phyloP scores from a whole-genome alignment of 2,113 vertebrate genomes.

The Sylvilagus bachmani region DNA sequence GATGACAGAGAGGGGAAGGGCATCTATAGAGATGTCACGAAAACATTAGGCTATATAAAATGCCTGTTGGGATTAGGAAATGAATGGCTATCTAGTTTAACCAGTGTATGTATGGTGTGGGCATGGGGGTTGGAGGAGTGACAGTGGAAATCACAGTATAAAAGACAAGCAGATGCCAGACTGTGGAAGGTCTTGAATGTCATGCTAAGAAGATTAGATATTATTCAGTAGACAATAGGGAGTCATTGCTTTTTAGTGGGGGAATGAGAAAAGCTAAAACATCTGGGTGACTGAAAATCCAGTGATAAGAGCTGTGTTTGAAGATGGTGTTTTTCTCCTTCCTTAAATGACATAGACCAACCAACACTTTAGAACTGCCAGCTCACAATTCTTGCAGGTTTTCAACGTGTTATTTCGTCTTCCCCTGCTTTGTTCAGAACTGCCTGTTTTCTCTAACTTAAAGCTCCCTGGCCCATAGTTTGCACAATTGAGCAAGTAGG shows the following conservation, averaged over 20 bases:
- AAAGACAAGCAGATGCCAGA: slow-evolving; percentile 45
- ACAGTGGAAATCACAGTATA: slow-evolving; percentile 16
- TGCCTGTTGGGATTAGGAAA: background rate
- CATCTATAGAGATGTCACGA: background rate
- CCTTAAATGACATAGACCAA: slow-evolving; percentile 12
- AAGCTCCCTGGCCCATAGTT: background rate
- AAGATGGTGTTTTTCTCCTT: slow-evolving; percentile 57
- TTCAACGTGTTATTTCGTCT: slow-evolving; percentile 11
- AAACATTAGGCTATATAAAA: background rate
- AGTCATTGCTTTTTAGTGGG: slow-evolving; percentile 50
- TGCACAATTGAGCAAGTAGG: background rate
- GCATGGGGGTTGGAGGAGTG: background rate
- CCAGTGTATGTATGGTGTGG: background rate
- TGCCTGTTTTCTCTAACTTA: background rate
- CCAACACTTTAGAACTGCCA: background rate
- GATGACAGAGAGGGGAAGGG: background rate
- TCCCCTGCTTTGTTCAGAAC: background rate
- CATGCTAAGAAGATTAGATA: slow-evolving; percentile 58
- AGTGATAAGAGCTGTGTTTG: slow-evolving; percentile 59
- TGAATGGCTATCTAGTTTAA: background rate
- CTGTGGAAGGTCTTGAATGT: slow-evolving; percentile 51
- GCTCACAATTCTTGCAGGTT: slow-evolving; percentile 18
- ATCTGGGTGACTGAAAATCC: slow-evolving; percentile 67
- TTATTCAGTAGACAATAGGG: slow-evolving; percentile 69
- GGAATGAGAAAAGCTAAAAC: slow-evolving; percentile 57